A percentile compares a stretch with the other conserved stretches of the same genome.
phyloP scores from a whole-genome alignment of 2,113 vertebrate genomes.

The Percopsis transmontana region DNA sequence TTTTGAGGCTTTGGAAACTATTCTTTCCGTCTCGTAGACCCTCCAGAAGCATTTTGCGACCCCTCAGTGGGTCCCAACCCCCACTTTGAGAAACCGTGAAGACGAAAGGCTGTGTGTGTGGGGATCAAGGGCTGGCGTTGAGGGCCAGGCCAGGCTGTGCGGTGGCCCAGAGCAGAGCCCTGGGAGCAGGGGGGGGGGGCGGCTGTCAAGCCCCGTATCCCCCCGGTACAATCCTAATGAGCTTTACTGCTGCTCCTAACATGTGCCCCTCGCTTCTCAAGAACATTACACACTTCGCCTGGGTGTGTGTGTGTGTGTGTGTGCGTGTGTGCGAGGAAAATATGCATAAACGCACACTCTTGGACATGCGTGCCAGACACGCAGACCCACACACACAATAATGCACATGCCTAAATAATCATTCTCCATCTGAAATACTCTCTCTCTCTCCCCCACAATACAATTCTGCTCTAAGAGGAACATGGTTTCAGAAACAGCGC shows the following conservation, averaged over 20 bases:
- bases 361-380: conserved; percentile 5
- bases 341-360: conserved; percentile 3
- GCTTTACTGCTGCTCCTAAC: conserved; percentile 62
- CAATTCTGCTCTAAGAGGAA: too few species aligned
- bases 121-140: conserved; percentile 61
- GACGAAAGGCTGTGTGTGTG: conserved; percentile 17
- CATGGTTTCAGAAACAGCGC: neutral
- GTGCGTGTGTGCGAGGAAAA: neutral
- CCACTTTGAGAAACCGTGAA: neutral
- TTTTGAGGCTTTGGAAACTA: too few species aligned
- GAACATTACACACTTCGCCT: conserved; percentile 53
- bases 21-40: too few species aligned
- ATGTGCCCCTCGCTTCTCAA: conserved; percentile 51
- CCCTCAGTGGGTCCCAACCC: too few species aligned
- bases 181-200: conserved; percentile 41
- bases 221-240: conserved; percentile 70
- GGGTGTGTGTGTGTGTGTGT: neutral
- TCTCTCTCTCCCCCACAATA: conserved; percentile 6
- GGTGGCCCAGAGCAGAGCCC: conserved; percentile 50
- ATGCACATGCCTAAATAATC: neutral
- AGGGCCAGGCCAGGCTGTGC: conserved; percentile 53
- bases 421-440: conserved; percentile 9
- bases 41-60: too few species aligned
- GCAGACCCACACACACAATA: conserved; percentile 4
- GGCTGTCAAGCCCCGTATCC: conserved; percentile 37